phyloP scores from a whole-genome alignment of 2,888 invertebrate species.

The Diarsia brunnea region DNA sequence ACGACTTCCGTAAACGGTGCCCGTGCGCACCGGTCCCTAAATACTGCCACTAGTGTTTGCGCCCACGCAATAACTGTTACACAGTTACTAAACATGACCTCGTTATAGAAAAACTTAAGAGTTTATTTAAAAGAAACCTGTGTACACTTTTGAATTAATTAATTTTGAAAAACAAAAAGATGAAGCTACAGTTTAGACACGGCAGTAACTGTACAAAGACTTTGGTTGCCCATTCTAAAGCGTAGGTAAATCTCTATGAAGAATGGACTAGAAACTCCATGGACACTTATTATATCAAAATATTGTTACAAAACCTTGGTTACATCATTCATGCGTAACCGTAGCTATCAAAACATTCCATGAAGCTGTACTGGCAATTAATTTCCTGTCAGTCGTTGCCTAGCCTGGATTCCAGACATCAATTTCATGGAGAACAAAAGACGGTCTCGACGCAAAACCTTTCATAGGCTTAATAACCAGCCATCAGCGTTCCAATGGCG shows the following conservation, averaged over 20 bases:
- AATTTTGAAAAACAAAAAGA: background rate
- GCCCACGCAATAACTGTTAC: constrained; percentile 60
- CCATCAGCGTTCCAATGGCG: constrained; percentile 69
- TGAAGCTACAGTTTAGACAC: background rate
- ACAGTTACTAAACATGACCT: constrained; percentile 56
- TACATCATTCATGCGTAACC: constrained; percentile 29
- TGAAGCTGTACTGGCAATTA: constrained; percentile 57
- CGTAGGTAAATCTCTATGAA: background rate
- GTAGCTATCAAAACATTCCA: constrained; percentile 54
- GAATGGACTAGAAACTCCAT: background rate
- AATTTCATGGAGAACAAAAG: constrained; percentile 77
- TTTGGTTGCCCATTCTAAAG: background rate
- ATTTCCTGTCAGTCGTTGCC: constrained; percentile 68
- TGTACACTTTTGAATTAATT: background rate
- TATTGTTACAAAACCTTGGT: background rate
- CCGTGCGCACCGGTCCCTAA: constrained; percentile 58
- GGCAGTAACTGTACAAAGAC: background rate
- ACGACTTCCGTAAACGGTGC: constrained; percentile 66
- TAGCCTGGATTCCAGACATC: constrained; percentile 62
- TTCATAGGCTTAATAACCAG: constrained; percentile 75
- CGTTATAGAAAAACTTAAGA: constrained; percentile 1
- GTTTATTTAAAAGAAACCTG: background rate
- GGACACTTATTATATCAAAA: background rate
- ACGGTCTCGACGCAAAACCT: constrained; percentile 61
- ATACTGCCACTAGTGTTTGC: constrained; percentile 55